Base-by-base conservation (phyloP, 1,140 invertebrate species). In the Radopholus similis region DNA sequence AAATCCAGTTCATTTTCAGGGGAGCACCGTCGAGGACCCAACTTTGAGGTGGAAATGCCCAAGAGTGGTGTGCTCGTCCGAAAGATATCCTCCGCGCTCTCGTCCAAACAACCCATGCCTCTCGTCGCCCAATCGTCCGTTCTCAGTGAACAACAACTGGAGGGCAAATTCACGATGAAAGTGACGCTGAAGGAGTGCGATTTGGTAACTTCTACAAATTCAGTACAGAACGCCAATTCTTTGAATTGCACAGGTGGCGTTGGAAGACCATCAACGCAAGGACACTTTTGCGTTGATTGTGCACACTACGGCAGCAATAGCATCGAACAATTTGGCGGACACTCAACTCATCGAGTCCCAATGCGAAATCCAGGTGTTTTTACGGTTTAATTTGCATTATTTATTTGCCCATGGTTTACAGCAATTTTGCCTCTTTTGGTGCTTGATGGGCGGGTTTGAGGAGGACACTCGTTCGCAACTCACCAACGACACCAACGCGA, bases 121-220 rank as follows among this genome's bases (percentile, higher is more conserved):
- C 23, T 47, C 23, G 42, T 23, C 42, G 13, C 42, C 4, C 13
- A 47, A 13, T 13, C 42, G 13, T 6, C 42, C 23, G 5, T 1
- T 47, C 23, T 47, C n/a, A 47, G 23, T 47, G 13, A 13, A n/a
- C 23, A 23, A 47, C 42, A 47, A 23, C n/a, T 47, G 4, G 13
- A 5, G n/a, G 42, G 13, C 23, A 42, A 59, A 59, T 59, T 91
- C 80, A 91, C 95, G 83, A 83, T 96, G 18, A 93, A 94, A 83
- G 85, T 97, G 4, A 97, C 96, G 84, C 89, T 97, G 3, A 93
- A 91, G 0, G 91, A 97, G 82, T 96, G 92, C 1, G 92, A 97
- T 85, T 84, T 97, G 28, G 92, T n/a, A n/a, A n/a, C n/a, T n/a
- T n/a, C n/a, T n/a, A n/a, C n/a, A n/a, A n/a, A n/a, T n/a, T n/a